Evolutionary conservation across 2,113 vertebrate genomes (phyloP), one percentile per base, ranked within the genome.

Genomic region (Coryphaenoides rupestris): DNA sequence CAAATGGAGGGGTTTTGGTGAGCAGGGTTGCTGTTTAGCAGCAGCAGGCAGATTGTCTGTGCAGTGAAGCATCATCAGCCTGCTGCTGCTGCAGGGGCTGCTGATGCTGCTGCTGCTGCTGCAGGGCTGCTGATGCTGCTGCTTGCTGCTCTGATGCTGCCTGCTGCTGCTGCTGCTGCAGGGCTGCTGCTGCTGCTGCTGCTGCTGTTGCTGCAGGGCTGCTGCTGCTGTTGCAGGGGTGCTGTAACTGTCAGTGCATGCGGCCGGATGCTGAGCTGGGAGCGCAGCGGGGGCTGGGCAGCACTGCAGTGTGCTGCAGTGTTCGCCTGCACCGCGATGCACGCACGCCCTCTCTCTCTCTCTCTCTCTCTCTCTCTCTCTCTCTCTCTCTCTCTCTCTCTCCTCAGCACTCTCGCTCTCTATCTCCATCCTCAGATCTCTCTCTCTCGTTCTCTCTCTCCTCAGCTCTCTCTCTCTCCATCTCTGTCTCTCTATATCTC

Each of bases 271-370:
- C 83, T 69, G 76, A 86, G 72, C 80, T 15, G 75, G 85, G 84
- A 75, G 77, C 84, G 26, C 87, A 82, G 86, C 86, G 82, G 84
- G 87, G 87, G 87, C 87, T 89, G 87, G 87, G 87, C 87, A 85
- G 87, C 87, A 85, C 87, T 24, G 86, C 87, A 89, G 87, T 84
- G 86, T 87, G 79, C 87, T 87, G 87, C 87, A 89, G 87, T 87
- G 83, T 84, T 86, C 69, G 74, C 62, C n/a, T 70, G 82, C 87
- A 76, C 80, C 47, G 81, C 71, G 64, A 74, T 68, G 80, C 86
- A 89, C 87, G 83, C 86, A 83, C 87, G 86, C 87, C 84, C 84
- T 65, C 81, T 71, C 59, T 21, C 13, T 21, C 19, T 12, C 22
- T 24, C 22, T 24, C 14, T 26, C 45, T 61, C 45, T 61, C 59